These are phyloP conservation scores for Drosophila ogumai DNA, from an alignment of 1,140 invertebrate genomes.

Conservation along the genomic window DNA sequence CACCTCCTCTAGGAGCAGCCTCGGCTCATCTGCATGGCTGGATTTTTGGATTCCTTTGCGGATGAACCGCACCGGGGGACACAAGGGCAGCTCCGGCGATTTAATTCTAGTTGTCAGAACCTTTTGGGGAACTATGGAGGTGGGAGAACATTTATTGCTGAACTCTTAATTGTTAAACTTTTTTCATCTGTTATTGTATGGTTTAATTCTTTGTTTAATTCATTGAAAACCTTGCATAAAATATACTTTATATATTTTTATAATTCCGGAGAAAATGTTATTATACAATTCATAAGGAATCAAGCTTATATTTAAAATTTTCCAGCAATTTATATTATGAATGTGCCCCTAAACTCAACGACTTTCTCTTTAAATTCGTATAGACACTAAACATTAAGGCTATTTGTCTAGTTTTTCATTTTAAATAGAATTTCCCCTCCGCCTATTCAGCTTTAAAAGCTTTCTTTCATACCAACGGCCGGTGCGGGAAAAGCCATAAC, in stretches of 20 bases:
- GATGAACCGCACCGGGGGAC: neutral
- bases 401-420: conserved; percentile 2
- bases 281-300: neutral
- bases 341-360: neutral
- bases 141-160: neutral
- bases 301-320: no score
- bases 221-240: neutral
- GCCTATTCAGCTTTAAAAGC: conserved; percentile 14
- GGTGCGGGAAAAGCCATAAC: conserved; percentile 15
- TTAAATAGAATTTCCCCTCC: neutral
- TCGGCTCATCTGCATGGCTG: conserved; percentile 12
- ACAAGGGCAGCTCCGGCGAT: neutral
- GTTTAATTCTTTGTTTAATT: no score
- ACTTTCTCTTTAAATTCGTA: neutral
- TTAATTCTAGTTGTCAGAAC: neutral
- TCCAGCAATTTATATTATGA: neutral
- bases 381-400: neutral
- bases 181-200: neutral
- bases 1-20: neutral
- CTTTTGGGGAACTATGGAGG: neutral
- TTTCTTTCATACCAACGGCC: conserved; percentile 13
- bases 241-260: no score
- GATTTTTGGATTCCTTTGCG: conserved; percentile 18
- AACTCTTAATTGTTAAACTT: neutral
- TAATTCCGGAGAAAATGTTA: neutral